A percentile compares a stretch with the other conserved stretches of the same genome.
Conservation (phyloP, 64 coral and sea anemone species). For the Acropora yongei region DNA sequence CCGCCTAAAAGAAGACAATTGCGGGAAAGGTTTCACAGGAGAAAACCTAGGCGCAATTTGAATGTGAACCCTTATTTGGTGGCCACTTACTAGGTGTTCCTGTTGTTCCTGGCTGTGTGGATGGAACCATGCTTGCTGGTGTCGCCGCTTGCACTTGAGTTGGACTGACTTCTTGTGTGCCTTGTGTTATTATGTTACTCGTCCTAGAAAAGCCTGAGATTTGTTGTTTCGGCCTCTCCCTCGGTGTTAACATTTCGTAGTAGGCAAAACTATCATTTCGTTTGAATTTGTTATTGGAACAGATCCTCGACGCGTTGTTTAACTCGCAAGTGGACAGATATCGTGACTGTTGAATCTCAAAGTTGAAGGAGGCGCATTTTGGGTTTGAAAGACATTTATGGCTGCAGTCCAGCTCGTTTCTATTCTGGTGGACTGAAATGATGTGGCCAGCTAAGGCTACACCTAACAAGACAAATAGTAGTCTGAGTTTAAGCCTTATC, state of each 20-base stretch:
- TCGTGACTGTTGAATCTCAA: neutral
- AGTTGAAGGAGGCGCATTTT: slow-evolving; percentile 9
- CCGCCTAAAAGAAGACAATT: too few relatives aligned
- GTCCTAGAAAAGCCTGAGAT: neutral
- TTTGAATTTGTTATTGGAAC: neutral
- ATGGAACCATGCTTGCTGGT: too few relatives aligned
- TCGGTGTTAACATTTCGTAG: neutral
- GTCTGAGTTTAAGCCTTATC: too few relatives aligned
- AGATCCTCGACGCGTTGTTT: neutral
- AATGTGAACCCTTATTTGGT: too few relatives aligned
- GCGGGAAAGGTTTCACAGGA: too few relatives aligned
- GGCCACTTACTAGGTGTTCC: too few relatives aligned
- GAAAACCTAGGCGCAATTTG: too few relatives aligned
- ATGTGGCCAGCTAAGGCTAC: neutral
- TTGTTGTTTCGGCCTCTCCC: neutral
- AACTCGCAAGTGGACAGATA: neutral
- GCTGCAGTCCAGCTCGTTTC: neutral
- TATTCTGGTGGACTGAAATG: neutral
- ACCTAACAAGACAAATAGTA: neutral
- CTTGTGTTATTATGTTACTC: too few relatives aligned
- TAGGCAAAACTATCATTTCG: neutral
- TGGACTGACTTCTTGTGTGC: too few relatives aligned
- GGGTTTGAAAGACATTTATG: neutral
- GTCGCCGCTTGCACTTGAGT: too few relatives aligned
- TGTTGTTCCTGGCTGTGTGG: too few relatives aligned